phyloP scores from a whole-genome alignment of 2,113 vertebrate genomes.

The Mustela nigripes region DNA sequence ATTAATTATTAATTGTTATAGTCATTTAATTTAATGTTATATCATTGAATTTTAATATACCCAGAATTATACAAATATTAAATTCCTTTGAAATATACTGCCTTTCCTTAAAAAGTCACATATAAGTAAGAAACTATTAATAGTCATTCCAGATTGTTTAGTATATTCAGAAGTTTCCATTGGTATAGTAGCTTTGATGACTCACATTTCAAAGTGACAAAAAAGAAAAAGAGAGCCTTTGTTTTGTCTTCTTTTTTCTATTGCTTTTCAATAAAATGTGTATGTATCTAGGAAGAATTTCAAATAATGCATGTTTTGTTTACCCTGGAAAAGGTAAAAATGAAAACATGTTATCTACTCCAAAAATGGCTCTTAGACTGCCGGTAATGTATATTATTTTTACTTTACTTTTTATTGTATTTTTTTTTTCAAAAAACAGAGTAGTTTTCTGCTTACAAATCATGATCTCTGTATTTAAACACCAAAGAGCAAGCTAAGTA shows the following conservation, averaged over 20 bases:
- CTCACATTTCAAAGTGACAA: neutral
- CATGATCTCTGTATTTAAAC: neutral
- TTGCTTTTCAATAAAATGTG: neutral
- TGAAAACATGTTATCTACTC: neutral
- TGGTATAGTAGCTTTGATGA: neutral
- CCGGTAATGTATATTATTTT: neutral
- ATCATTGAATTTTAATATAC: neutral
- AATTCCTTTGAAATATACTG: neutral
- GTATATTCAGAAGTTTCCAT: neutral
- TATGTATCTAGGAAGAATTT: neutral
- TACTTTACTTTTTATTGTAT: neutral
- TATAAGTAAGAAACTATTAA: neutral
- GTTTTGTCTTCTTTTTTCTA: neutral
- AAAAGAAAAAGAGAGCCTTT: neutral
- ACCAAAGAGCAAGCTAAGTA: neutral
- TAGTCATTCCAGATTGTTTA: neutral
- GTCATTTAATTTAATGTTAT: neutral
- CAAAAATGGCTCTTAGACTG: neutral
- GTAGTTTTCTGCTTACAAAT: neutral
- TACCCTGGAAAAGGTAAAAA: neutral
- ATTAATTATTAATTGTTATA: neutral
- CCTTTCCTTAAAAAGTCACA: neutral
- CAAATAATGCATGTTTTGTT: neutral
- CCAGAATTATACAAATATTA: neutral
- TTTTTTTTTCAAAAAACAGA: neutral